Base-by-base conservation (phyloP, 1,140 invertebrate genomes). In the Apis florea region DNA sequence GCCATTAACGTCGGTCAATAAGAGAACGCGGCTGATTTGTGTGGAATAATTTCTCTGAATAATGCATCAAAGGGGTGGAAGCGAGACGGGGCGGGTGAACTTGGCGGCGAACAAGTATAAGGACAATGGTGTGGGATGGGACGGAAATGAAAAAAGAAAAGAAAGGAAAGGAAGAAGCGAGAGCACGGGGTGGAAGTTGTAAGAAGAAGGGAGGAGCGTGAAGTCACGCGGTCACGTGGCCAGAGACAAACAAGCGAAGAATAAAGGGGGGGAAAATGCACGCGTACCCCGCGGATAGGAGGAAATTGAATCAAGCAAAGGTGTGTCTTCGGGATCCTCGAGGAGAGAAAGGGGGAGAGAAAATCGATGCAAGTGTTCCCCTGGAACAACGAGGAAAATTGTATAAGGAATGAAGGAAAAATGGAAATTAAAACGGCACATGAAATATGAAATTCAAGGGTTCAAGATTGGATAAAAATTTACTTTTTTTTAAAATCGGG, bases 271-370 rank as follows among this genome's bases (percentile, higher is more conserved):
- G n/a, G 19, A 49, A 11, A 17, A 70, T 51, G 68, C 51, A 70
- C 51, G 69, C 69, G 6, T 19, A 26, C 10, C 19, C 24, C 21
- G 19, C 66, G 40, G n/a, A 13, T 13, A 40, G 69, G 11, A 31
- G 69, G 51, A 70, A 70, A 70, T 70, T 70, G 69, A 70, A 70
- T 70, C 51, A 31, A 54, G 69, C 24, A 54, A 31, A 70, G 49
- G 51, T 70, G 51, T 70, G 51, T 70, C 51, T 24, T 0, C 21
- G 12, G 15, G 66, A n/a, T 6, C 26, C 31, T 10, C n/a, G 9
- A 26, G 1, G 24, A 31, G 47, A 69, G 51, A 31, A 54, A 10
- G 49, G 19, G 54, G 10, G 15, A 11, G n/a, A 24, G 68, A 26
- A 15, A 71, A 71, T 71, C 69, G 69, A 71, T 71, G 9, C 21